Percentiles rank a stretch among this genome's conserved stretches.
phyloP scores from a whole-genome alignment of 2,113 vertebrate genomes.

The Microcebus lehilahytsara region DNA sequence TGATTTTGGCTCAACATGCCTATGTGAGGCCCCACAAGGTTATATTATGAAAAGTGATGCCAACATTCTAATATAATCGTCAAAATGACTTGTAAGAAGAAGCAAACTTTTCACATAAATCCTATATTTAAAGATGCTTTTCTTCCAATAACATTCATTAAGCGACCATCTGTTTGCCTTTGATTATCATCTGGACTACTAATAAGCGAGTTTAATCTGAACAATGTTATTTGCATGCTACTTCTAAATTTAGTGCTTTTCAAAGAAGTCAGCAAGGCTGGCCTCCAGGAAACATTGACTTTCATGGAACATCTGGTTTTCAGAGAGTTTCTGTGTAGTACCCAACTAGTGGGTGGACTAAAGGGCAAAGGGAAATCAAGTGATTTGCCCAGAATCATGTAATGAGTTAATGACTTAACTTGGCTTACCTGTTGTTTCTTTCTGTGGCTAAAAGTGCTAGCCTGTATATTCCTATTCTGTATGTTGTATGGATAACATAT shows the following conservation, averaged over 20 bases:
- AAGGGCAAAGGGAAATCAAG: constrained; percentile 59
- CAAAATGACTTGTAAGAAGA: constrained; percentile 74
- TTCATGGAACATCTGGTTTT: constrained; percentile 78
- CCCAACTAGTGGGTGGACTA: constrained; percentile 38
- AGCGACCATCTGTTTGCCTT: constrained; percentile 76
- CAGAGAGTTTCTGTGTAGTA: constrained; percentile 64
- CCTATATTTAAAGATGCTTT: constrained; percentile 77
- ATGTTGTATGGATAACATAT: neutral
- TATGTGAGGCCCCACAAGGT: constrained; percentile 22
- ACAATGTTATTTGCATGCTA: constrained; percentile 64
- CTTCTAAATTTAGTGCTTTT: constrained; percentile 79
- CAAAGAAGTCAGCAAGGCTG: constrained; percentile 73
- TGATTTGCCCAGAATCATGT: constrained; percentile 46
- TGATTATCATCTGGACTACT: constrained; percentile 73
- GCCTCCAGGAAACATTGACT: constrained; percentile 76
- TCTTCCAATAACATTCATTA: constrained; percentile 78
- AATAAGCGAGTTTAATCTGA: constrained; percentile 73
- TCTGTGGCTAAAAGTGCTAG: neutral
- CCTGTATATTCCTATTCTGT: neutral
- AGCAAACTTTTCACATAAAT: constrained; percentile 76
- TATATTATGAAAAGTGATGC: constrained; percentile 62
- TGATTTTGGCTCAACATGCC: constrained; percentile 55
- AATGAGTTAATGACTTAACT: constrained; percentile 43
- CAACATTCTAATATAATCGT: constrained; percentile 62
- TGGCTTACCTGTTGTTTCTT: constrained; percentile 46